Evolutionary conservation across 2,113 vertebrate genomes (phyloP).

Genomic region (Charadrius vociferus): DNA sequence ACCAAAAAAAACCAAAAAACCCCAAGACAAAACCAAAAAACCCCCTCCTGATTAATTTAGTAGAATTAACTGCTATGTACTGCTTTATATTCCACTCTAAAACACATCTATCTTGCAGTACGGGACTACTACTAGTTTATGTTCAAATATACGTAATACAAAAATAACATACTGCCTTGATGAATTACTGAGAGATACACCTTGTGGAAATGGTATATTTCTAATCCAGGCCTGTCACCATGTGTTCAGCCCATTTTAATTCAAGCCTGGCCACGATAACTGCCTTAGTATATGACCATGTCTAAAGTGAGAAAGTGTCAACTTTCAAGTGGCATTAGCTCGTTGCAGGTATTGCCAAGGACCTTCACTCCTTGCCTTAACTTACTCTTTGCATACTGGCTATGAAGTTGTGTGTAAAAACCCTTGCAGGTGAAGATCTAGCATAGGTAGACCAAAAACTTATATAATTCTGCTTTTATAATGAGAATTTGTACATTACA

Average conservation of each 20-base stretch:
- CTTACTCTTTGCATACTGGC: not conserved
- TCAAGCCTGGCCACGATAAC: not conserved
- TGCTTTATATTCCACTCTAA: not conserved
- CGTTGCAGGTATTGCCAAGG: not conserved
- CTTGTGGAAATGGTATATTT: not conserved
- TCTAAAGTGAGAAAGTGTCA: not conserved
- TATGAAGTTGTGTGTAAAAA: not conserved
- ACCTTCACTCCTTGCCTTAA: not conserved
- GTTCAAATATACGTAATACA: not conserved
- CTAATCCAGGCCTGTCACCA: not conserved
- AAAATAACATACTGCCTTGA: not conserved
- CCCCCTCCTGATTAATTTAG: not conserved
- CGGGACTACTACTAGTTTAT: not conserved
- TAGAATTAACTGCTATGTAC: not conserved
- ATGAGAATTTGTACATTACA: not conserved
- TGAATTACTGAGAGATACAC: not conserved
- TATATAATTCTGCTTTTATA: not conserved
- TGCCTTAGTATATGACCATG: not conserved
- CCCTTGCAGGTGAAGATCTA: not conserved
- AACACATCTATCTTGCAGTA: not conserved
- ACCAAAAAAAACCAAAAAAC: too few relatives aligned
- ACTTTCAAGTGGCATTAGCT: not conserved
- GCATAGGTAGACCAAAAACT: not conserved
- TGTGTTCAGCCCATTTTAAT: not conserved
- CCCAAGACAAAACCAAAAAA: too few relatives aligned